Conservation (phyloP, 2,797 vertebrate species). For the Natrix natrix region DNA sequence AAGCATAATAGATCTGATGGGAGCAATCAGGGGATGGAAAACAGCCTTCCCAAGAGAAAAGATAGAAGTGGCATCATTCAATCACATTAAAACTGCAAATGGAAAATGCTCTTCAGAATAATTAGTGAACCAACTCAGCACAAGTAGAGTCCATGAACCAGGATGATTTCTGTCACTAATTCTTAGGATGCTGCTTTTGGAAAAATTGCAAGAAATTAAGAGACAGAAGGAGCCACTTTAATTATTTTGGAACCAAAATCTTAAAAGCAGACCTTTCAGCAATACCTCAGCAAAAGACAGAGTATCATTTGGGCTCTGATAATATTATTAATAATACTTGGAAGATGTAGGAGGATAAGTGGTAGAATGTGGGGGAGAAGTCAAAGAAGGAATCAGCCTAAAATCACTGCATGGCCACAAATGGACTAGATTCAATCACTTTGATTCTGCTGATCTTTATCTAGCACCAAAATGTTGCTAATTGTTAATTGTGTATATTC, state of each 20-base stretch:
- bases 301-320: conserved; percentile 24
- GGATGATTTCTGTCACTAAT: conserved; percentile 17
- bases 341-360: not conserved
- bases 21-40: not conserved
- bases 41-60: conserved; percentile 3
- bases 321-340: not conserved
- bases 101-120: conserved; percentile 19
- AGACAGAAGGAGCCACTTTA: conserved; percentile 30
- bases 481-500: not conserved
- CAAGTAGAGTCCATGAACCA: conserved; percentile 16
- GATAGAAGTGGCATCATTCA: not conserved
- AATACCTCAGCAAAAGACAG: not conserved
- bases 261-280: conserved; percentile 1
- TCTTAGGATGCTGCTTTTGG: conserved; percentile 20
- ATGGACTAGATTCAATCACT: not conserved
- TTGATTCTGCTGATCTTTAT: not conserved
- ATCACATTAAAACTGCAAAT: not conserved
- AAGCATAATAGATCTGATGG: conserved; percentile 5
- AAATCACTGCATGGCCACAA: not conserved
- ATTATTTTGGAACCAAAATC: not conserved
- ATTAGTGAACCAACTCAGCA: not conserved
- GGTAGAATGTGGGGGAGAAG: not conserved
- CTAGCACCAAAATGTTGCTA: not conserved
- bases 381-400: not conserved
- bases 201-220: conserved; percentile 11